phyloP scores from a whole-genome alignment of 1,140 invertebrate species.

The Dendroctonus valens region DNA sequence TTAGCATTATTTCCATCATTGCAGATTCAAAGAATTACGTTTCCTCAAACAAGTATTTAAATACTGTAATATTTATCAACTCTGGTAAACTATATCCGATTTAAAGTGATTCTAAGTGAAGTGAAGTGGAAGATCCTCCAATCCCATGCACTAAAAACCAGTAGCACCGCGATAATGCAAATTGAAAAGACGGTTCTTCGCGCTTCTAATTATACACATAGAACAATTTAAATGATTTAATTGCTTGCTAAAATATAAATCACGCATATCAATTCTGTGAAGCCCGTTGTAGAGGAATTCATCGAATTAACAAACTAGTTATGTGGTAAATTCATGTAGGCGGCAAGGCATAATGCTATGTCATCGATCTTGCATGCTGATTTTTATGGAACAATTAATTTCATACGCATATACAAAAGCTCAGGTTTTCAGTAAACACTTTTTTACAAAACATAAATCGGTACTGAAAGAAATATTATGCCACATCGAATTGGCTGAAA shows the following conservation, averaged over 20 bases:
- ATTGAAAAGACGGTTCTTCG: conserved; percentile 9
- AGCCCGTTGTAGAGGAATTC: conserved; percentile 19
- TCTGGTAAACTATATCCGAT: too few relatives aligned
- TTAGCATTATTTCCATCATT: too few relatives aligned
- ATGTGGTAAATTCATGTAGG: conserved; percentile 27
- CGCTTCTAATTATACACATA: conserved; percentile 24
- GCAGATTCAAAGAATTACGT: too few relatives aligned
- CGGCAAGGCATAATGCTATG: conserved; percentile 13
- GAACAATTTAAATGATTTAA: conserved; percentile 25
- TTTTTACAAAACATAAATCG: not conserved
- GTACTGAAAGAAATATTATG: too few relatives aligned
- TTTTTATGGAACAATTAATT: conserved; percentile 32
- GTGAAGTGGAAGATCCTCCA: too few relatives aligned
- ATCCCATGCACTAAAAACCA: not conserved
- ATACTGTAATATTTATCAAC: too few relatives aligned
- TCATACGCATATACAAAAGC: conserved; percentile 12
- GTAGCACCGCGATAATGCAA: conserved; percentile 13
- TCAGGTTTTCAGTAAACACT: conserved; percentile 10
- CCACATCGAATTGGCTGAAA: too few relatives aligned
- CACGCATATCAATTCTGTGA: conserved; percentile 25
- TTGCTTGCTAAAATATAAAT: conserved; percentile 27
- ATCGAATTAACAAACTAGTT: conserved; percentile 30
- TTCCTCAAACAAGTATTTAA: too few relatives aligned
- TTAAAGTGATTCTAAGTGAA: too few relatives aligned
- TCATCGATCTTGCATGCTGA: conserved; percentile 25